A percentile compares a stretch with the other conserved stretches of the same genome.
Conservation (phyloP, 2,797 vertebrate genomes). For the Cossypha polioptera region DNA sequence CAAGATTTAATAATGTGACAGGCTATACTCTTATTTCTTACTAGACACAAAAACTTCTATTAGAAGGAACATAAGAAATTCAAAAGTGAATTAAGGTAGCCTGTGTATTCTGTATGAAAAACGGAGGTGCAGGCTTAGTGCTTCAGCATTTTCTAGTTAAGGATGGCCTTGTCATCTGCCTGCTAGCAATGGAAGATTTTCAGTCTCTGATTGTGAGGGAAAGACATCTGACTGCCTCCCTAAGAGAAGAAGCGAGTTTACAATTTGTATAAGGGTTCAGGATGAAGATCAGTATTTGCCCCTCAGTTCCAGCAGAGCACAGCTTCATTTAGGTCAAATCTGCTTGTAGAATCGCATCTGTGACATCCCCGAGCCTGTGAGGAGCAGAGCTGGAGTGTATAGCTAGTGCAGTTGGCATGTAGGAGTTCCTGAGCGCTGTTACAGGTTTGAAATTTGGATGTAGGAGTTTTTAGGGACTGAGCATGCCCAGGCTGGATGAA, state of each 20-base stretch:
- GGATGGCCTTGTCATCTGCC: background rate
- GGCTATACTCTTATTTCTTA: background rate
- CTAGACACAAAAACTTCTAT: background rate
- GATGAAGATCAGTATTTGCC: background rate
- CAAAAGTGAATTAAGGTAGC: background rate
- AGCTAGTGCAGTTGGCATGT: conserved; percentile 43
- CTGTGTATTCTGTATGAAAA: background rate
- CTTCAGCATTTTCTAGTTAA: background rate
- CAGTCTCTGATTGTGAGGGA: background rate
- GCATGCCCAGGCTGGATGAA: conserved; percentile 18
- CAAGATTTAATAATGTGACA: background rate
- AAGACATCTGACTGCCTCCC: background rate
- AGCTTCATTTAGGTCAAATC: background rate
- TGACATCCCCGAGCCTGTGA: background rate
- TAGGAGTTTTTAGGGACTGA: conserved; percentile 32
- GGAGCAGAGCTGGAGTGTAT: background rate
- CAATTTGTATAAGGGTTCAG: background rate
- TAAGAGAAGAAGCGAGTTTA: background rate
- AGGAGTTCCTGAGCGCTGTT: background rate
- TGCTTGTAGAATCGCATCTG: background rate
- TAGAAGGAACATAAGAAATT: background rate
- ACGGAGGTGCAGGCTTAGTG: background rate
- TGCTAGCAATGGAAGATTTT: background rate
- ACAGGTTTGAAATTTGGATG: background rate
- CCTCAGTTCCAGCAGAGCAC: background rate